Conservation (phyloP, 2,113 vertebrate species). For the Gymnogyps californianus region DNA sequence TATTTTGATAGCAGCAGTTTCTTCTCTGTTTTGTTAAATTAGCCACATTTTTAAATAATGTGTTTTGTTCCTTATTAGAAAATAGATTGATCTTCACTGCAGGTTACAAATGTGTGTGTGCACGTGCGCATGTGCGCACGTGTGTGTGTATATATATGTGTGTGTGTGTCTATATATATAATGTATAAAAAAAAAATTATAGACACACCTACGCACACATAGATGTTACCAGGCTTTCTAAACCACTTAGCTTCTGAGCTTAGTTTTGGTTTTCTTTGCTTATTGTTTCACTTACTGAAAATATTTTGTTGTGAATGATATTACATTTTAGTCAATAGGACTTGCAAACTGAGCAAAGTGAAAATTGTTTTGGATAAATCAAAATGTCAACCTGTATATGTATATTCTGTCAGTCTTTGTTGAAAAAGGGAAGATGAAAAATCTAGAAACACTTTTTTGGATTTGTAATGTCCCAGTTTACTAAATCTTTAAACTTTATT, state of each 20-base stretch:
- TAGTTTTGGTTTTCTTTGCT: constrained; percentile 73
- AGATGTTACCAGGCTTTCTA: constrained; percentile 65
- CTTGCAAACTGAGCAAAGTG: constrained; percentile 68
- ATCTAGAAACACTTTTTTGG: constrained; percentile 61
- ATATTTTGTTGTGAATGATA: constrained; percentile 70
- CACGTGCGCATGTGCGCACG: constrained; percentile 45
- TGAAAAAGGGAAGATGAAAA: constrained; percentile 75
- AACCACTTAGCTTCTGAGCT: constrained; percentile 76
- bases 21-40: constrained; percentile 79
- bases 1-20: constrained; percentile 86
- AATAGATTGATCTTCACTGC: constrained; percentile 61
- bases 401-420: constrained; percentile 71
- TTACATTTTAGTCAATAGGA: constrained; percentile 70
- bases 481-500: constrained; percentile 63
- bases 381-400: constrained; percentile 71
- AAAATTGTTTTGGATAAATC: constrained; percentile 70
- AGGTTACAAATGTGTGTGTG: constrained; percentile 56
- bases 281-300: constrained; percentile 72
- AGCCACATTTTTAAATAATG: constrained; percentile 74
- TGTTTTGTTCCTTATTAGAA: constrained; percentile 72
- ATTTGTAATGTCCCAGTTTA: constrained; percentile 69
- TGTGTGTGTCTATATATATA: constrained; percentile 67
- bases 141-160: constrained; percentile 47
- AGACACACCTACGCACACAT: neutral
- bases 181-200: constrained; percentile 40